phyloP scores from a whole-genome alignment of 2,888 invertebrate genomes.

The Scaptomyza polygonia region DNA sequence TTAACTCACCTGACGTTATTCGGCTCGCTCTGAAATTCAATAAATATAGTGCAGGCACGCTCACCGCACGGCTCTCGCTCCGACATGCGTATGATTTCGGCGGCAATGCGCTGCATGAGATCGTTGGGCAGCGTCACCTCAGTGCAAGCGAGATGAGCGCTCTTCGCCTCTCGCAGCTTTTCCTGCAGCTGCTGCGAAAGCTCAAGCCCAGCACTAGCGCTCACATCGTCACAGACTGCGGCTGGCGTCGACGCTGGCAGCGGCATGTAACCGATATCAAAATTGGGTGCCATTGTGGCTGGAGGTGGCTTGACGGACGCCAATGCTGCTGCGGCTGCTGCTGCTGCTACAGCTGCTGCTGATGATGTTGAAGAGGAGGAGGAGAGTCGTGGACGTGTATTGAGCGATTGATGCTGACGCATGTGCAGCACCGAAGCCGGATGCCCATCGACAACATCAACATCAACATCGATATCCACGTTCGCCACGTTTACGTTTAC shows the following conservation, averaged over 20 bases:
- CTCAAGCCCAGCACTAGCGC: constrained; percentile 85
- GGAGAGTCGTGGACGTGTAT: constrained; percentile 62
- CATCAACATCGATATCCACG: constrained; percentile 54
- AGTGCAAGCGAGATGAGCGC: constrained; percentile 91
- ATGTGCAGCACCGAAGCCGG: constrained; percentile 76
- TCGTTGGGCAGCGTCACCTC: constrained; percentile 94
- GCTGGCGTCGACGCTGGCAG: constrained; percentile 69
- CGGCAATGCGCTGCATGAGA: constrained; percentile 91
- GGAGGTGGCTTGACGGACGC: constrained; percentile 34
- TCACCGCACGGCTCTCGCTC: constrained; percentile 96
- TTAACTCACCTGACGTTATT: constrained; percentile 85
- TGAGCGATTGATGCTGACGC: constrained; percentile 77
- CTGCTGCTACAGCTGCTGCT: constrained; percentile 17
- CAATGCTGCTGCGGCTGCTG: neutral
- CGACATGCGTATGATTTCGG: constrained; percentile 92
- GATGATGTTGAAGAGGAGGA: constrained; percentile 42
- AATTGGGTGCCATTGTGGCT: constrained; percentile 51
- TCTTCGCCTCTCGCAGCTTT: constrained; percentile 92
- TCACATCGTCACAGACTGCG: constrained; percentile 72
- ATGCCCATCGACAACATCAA: constrained; percentile 81
- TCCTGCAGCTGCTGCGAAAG: constrained; percentile 91
- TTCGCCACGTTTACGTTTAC: constrained; percentile 24
- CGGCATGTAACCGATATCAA: constrained; percentile 41
- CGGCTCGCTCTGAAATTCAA: constrained; percentile 91
- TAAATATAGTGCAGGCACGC: constrained; percentile 93